Evolutionary conservation across 2,113 vertebrate species (phyloP).

Genomic region (Fulica atra): DNA sequence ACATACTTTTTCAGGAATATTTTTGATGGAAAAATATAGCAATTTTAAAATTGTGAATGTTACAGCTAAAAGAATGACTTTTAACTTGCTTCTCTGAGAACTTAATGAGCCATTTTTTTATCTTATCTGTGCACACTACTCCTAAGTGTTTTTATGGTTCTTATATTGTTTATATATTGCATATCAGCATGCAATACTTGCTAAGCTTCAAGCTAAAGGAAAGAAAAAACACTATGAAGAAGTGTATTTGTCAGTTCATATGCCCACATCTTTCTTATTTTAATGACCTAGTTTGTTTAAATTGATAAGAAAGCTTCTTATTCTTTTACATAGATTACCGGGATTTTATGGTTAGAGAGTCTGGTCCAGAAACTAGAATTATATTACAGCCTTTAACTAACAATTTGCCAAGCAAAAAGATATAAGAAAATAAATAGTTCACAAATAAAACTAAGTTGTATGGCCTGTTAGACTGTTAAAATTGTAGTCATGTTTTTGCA

Average conservation of each 20-base stretch:
- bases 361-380: background rate
- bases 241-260: background rate
- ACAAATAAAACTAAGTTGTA: background rate
- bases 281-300: background rate
- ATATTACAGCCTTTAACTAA: background rate
- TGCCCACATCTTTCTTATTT: background rate
- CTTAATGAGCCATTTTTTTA: background rate
- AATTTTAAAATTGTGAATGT: background rate
- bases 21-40: background rate
- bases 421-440: background rate
- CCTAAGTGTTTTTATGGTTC: background rate
- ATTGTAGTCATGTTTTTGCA: background rate
- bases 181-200: background rate
- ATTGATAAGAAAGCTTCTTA: background rate
- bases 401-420: background rate
- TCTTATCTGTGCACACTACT: background rate
- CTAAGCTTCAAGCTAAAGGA: background rate
- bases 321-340: background rate
- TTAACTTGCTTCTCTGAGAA: background rate
- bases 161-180: background rate
- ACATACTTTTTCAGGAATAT: background rate
- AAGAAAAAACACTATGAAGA: background rate
- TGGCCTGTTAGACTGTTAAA: background rate
- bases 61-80: background rate
- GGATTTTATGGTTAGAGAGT: background rate